Percentiles rank a stretch among this genome's conserved stretches.
phyloP scores from a whole-genome alignment of 1,140 invertebrate species.

The Drosophila bocki region DNA sequence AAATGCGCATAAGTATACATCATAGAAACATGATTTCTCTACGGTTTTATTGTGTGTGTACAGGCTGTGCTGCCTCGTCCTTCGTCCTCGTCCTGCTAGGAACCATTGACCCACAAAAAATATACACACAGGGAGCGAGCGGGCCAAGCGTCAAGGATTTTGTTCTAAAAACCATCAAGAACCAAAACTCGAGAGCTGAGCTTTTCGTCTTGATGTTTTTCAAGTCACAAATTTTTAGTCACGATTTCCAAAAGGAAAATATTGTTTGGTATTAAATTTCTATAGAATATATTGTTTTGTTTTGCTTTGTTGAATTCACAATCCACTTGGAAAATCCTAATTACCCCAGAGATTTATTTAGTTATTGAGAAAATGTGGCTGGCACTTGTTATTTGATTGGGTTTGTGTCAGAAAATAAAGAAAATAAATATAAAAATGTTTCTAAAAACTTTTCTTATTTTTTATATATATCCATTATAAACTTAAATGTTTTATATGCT shows the following conservation, averaged over 20 bases:
- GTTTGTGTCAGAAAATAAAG: background rate
- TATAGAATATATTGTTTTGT: background rate
- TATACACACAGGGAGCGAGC: background rate
- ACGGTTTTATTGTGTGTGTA: conserved; percentile 33
- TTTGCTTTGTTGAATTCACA: background rate
- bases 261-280: conserved; percentile 1
- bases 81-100: conserved; percentile 8
- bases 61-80: conserved; percentile 13
- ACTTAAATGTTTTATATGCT: no score
- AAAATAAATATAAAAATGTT: no score
- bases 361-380: background rate
- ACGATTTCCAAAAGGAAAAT: background rate
- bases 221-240: background rate
- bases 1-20: conserved; percentile 45
- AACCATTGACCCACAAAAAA: conserved; percentile 67
- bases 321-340: background rate
- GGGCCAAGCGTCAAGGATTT: conserved; percentile 28
- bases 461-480: no score
- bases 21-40: conserved; percentile 45
- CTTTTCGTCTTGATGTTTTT: conserved; percentile 8
- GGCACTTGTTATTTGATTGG: background rate
- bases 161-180: conserved; percentile 51
- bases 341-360: background rate
- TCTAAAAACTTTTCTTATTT: background rate
- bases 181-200: conserved; percentile 16